A percentile compares a stretch with the other conserved stretches of the same genome.
Evolutionary conservation across 2,113 vertebrate species (phyloP).

Genomic region (Peucedramus taeniatus): DNA sequence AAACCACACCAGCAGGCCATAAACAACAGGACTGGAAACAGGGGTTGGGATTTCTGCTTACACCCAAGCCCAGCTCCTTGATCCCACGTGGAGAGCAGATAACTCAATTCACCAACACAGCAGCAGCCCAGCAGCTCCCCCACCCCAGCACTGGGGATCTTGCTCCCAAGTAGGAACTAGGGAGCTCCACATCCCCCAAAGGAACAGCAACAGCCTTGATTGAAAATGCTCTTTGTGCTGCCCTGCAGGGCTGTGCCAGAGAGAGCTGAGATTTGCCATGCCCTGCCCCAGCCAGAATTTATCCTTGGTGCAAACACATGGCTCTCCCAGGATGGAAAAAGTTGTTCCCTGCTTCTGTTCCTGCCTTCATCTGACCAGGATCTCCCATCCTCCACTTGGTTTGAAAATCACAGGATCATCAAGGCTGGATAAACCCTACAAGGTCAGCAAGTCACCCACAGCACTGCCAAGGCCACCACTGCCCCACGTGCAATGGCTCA

Average conservation of each 20-base stretch:
- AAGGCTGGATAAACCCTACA: accelerated
- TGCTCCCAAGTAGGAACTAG: accelerated
- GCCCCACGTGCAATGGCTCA: accelerated
- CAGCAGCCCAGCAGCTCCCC: background rate
- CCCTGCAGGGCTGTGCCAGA: background rate
- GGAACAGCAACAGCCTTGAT: background rate
- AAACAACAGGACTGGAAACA: background rate
- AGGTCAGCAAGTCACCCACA: background rate
- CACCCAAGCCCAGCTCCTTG: background rate
- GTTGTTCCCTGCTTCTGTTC: background rate
- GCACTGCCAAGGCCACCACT: background rate
- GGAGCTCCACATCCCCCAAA: background rate
- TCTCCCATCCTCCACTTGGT: background rate
- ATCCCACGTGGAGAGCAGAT: background rate
- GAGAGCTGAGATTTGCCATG: no score
- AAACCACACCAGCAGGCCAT: background rate
- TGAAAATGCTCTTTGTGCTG: background rate
- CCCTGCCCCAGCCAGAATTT: background rate
- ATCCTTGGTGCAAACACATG: accelerated
- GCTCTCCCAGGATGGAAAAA: background rate
- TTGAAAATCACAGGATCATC: background rate
- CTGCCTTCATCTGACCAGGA: background rate
- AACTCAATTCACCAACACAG: background rate
- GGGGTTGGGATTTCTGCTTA: background rate
- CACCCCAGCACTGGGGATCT: no score